Conservation (phyloP, 2,113 vertebrate genomes). For the Sterrhoptilus dennistouni region DNA sequence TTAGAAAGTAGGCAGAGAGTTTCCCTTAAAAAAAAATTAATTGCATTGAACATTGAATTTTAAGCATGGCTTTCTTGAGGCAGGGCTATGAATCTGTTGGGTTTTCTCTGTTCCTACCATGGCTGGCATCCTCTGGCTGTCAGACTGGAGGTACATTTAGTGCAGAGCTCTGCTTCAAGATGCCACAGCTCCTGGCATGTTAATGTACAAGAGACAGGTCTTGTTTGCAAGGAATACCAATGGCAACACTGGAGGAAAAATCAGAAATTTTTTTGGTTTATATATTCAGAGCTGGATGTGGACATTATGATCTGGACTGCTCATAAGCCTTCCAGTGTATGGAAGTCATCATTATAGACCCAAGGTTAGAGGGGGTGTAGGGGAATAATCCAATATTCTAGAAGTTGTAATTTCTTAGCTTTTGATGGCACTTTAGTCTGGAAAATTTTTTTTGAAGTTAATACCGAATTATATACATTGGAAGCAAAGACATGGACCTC, state of each 20-base stretch:
- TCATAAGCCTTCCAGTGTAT: neutral
- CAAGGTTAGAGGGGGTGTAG: neutral
- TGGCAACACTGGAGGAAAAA: neutral
- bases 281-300: neutral
- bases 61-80: neutral
- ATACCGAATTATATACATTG: fast-evolving
- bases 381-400: neutral
- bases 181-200: fast-evolving
- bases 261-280: neutral
- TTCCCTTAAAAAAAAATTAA: neutral
- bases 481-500: fast-evolving
- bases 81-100: neutral
- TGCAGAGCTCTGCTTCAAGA: neutral
- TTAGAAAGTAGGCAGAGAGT: neutral
- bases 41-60: neutral
- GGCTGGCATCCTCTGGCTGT: neutral
- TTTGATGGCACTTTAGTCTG: neutral
- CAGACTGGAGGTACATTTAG: neutral
- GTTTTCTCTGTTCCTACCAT: neutral
- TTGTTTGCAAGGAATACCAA: neutral
- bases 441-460: neutral
- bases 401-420: neutral
- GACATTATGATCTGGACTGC: neutral
- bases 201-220: neutral
- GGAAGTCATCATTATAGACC: neutral